Conservation (phyloP, 2,797 vertebrate species). For the Ctenochaetus hawaiiensis region DNA sequence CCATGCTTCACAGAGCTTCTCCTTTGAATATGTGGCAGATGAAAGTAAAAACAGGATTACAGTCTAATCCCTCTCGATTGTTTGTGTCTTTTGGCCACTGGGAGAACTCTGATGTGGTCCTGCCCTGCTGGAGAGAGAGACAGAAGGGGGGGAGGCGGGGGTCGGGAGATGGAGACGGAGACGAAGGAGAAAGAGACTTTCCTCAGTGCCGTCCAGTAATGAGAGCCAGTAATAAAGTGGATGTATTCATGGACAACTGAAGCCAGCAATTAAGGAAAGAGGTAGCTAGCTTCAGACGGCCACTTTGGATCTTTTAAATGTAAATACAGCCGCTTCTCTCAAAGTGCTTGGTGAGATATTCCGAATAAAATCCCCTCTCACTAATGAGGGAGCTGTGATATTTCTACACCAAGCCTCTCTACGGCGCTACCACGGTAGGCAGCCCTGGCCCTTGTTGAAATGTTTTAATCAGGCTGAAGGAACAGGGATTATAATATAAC, state of each 20-base stretch:
- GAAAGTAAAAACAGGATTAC: constrained; percentile 87
- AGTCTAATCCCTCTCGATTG: constrained; percentile 85
- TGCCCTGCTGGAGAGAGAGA: constrained; percentile 67
- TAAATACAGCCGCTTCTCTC: constrained; percentile 85
- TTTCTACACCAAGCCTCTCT: constrained; percentile 73
- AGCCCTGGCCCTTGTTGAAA: constrained; percentile 78
- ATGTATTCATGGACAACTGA: constrained; percentile 86
- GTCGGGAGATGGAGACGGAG: constrained; percentile 18
- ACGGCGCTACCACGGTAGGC: constrained; percentile 70
- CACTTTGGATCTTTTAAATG: constrained; percentile 89
- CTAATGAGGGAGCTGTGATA: constrained; percentile 88
- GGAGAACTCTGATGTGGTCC: constrained; percentile 79
- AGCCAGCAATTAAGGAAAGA: constrained; percentile 87
- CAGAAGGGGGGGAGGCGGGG: constrained; percentile 28
- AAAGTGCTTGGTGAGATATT: constrained; percentile 82
- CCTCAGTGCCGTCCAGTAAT: constrained; percentile 80
- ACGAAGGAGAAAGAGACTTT: constrained; percentile 64
- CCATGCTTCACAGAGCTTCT: constrained; percentile 73
- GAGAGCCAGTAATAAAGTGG: constrained; percentile 84
- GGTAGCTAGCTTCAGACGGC: constrained; percentile 82
- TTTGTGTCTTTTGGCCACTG: constrained; percentile 83
- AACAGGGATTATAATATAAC: constrained; percentile 84
- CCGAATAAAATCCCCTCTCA: constrained; percentile 85
- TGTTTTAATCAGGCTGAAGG: constrained; percentile 84
- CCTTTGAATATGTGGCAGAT: constrained; percentile 82